These are phyloP conservation scores for Agrochola circellaris DNA, from an alignment of 2,888 invertebrate genomes.

Conservation along the genomic window DNA sequence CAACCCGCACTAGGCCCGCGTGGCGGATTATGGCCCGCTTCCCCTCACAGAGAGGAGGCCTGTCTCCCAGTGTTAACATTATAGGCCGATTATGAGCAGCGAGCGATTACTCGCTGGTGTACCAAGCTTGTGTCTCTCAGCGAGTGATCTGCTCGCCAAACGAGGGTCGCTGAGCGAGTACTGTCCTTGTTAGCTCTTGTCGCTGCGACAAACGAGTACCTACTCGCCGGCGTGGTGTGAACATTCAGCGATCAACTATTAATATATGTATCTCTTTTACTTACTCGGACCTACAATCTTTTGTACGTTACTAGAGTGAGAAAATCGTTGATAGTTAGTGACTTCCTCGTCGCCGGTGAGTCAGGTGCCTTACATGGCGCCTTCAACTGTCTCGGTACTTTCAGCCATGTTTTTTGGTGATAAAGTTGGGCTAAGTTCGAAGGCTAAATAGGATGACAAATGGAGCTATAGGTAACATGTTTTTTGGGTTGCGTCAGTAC, in stretches of 20 bases:
- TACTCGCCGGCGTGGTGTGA: neutral
- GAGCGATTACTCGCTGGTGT: neutral
- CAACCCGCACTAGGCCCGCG: too few species aligned
- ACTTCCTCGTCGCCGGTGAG: neutral
- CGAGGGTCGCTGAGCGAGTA: neutral
- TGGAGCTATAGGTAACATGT: neutral
- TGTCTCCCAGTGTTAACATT: too few species aligned
- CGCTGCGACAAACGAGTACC: neutral
- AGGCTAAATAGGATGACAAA: conserved; percentile 22
- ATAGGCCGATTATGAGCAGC: too few species aligned
- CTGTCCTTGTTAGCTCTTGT: neutral
- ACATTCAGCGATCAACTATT: too few species aligned
- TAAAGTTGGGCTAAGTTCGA: conserved; percentile 19
- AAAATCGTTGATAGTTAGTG: neutral
- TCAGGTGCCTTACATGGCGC: conserved; percentile 1
- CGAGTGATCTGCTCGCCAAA: neutral
- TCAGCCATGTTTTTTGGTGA: conserved; percentile 4
- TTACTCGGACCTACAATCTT: neutral
- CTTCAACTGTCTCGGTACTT: conserved; percentile 10
- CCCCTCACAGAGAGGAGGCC: too few species aligned
- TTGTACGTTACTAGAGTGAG: neutral
- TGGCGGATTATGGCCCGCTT: too few species aligned
- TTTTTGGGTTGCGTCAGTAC: neutral
- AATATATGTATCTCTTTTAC: neutral
- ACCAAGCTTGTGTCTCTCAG: neutral